A percentile compares a stretch with the other conserved stretches of the same genome.
These are phyloP conservation scores for Perizoma flavofasciatum DNA, from an alignment of 2,888 invertebrate species.

Conservation along the genomic window DNA sequence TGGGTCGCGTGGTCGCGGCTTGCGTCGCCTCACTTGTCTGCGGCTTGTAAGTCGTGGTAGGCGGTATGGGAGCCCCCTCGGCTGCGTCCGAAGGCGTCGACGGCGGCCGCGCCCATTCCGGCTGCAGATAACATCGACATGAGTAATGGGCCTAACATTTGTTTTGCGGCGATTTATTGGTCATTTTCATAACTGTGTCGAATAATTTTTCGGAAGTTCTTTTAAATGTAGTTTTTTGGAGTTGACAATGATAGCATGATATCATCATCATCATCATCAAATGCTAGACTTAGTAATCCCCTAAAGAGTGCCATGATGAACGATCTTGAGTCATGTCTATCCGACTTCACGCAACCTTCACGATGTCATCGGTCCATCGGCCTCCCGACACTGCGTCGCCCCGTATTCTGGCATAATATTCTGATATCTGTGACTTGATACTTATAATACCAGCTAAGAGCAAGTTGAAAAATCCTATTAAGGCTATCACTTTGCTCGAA, in stretches of 20 bases:
- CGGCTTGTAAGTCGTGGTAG: slow-evolving; percentile 50
- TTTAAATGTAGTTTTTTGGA: slow-evolving; percentile 33
- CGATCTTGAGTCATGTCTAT: no score
- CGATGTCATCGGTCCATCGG: no score
- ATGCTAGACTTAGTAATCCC: no score
- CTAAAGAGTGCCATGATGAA: no score
- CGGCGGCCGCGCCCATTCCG: slow-evolving; percentile 92
- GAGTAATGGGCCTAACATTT: slow-evolving; percentile 52
- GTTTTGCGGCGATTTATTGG: slow-evolving; percentile 50
- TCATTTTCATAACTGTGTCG: slow-evolving; percentile 42
- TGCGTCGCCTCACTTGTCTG: slow-evolving; percentile 43
- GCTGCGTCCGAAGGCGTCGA: slow-evolving; percentile 85
- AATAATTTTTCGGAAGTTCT: slow-evolving; percentile 41
- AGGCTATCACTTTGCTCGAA: neutral
- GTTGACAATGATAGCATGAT: no score
- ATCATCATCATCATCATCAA: no score
- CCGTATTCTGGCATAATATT: no score
- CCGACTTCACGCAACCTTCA: no score
- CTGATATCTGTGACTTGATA: no score
- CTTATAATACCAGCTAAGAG: no score
- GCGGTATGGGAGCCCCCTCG: slow-evolving; percentile 69
- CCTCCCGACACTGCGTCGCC: no score
- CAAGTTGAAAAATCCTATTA: neutral
- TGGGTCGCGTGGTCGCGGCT: slow-evolving; percentile 45
- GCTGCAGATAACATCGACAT: slow-evolving; percentile 78